phyloP scores from a whole-genome alignment of 2,888 invertebrate species.

The Phalera bucephala region DNA sequence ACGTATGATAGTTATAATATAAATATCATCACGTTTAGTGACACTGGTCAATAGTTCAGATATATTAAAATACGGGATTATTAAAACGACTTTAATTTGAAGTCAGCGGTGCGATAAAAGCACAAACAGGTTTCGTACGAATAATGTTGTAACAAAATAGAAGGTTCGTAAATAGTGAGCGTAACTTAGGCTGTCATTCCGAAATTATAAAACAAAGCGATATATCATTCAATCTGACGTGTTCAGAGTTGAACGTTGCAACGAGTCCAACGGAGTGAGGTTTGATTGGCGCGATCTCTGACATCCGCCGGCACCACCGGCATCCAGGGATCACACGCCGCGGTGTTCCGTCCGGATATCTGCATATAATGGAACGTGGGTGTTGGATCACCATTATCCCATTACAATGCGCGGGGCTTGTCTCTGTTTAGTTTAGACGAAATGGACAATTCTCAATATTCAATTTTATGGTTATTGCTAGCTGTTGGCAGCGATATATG shows the following conservation, averaged over 20 bases:
- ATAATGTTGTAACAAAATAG: too few relatives aligned
- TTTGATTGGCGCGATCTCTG: slow-evolving; percentile 49
- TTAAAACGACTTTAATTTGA: too few relatives aligned
- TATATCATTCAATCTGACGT: slow-evolving; percentile 44
- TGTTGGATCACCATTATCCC: slow-evolving; percentile 58
- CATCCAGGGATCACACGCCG: slow-evolving; percentile 28
- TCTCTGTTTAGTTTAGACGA: not conserved
- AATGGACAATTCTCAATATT: not conserved
- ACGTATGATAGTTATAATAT: slow-evolving; percentile 18
- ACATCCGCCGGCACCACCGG: slow-evolving; percentile 40
- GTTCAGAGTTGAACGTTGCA: slow-evolving; percentile 30
- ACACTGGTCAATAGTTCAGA: not conserved
- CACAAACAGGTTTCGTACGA: too few relatives aligned
- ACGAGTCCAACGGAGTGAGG: slow-evolving; percentile 14
- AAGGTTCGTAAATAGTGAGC: too few relatives aligned
- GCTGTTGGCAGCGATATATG: not conserved
- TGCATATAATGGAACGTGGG: slow-evolving; percentile 76
- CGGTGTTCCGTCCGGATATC: slow-evolving; percentile 55
- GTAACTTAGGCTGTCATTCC: not conserved
- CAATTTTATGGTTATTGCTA: too few relatives aligned
- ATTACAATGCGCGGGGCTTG: slow-evolving; percentile 48
- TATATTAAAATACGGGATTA: too few relatives aligned
- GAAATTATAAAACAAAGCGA: slow-evolving; percentile 9
- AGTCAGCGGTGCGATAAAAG: too few relatives aligned
- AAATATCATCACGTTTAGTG: slow-evolving; percentile 5